Conservation (phyloP, 2,113 vertebrate genomes). For the Diphyllodes magnificus region DNA sequence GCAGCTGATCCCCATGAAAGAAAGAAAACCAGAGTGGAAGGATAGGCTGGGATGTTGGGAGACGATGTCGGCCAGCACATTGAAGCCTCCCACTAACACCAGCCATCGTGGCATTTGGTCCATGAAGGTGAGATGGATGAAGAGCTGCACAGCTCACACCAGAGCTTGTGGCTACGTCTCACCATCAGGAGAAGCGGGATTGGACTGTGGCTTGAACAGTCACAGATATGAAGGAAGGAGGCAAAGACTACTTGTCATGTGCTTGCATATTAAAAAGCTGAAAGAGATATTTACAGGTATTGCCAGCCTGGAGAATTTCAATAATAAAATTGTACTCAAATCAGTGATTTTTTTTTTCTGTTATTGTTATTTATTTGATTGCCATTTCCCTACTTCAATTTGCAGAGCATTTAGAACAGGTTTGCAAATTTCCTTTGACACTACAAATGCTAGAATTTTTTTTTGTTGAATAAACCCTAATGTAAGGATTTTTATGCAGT, state of each 20-base stretch:
- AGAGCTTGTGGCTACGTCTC: neutral
- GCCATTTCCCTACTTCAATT: neutral
- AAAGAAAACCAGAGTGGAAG: neutral
- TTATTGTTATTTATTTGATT: neutral
- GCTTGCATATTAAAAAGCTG: neutral
- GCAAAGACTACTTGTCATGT: neutral
- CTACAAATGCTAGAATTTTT: neutral
- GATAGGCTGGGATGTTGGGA: neutral
- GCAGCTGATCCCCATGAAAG: neutral
- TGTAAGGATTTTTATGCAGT: neutral
- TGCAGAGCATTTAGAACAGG: neutral
- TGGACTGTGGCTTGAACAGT: neutral
- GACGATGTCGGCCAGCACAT: neutral
- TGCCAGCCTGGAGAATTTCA: neutral
- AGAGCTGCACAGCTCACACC: neutral
- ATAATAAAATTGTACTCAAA: neutral
- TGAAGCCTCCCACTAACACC: neutral
- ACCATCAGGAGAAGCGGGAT: neutral
- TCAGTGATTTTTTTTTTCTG: neutral
- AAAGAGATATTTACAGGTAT: neutral
- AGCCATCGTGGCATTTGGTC: rapidly evolving
- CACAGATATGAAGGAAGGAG: neutral
- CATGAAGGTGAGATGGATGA: neutral
- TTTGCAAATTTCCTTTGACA: neutral
- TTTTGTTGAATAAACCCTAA: neutral